Conservation (phyloP, 2,113 vertebrate species). For the Sylvia atricapilla region DNA sequence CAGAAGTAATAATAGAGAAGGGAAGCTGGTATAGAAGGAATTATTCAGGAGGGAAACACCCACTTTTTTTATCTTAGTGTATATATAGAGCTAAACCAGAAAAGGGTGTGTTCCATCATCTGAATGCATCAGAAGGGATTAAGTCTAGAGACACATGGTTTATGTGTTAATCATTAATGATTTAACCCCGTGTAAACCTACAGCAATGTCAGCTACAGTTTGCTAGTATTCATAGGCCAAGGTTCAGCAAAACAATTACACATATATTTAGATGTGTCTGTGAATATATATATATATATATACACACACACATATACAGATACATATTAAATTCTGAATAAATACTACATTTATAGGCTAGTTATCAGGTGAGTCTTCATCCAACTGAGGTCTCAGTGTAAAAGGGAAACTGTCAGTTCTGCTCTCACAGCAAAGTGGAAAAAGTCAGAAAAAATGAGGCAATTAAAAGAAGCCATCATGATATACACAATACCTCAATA, state of each 20-base stretch:
- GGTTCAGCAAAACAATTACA: neutral
- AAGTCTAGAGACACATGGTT: neutral
- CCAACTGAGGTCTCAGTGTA: neutral
- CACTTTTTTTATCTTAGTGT: neutral
- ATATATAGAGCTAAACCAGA: neutral
- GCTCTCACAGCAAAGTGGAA: neutral
- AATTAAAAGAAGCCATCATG: neutral
- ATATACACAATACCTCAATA: neutral
- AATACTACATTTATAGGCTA: neutral
- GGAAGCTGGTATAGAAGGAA: neutral
- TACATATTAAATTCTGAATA: neutral
- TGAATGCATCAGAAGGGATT: neutral
- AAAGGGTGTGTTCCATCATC: neutral
- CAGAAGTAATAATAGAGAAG: neutral
- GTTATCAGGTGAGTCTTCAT: neutral
- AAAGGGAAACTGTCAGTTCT: neutral
- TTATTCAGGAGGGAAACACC: neutral
- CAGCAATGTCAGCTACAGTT: neutral
- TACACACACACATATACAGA: fast-evolving
- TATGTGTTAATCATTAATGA: neutral
- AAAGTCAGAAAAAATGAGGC: neutral
- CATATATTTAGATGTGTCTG: neutral
- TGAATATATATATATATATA: neutral
- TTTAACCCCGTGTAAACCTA: neutral
- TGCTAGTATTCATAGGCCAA: neutral